Conservation (phyloP, 1,140 invertebrate species). For the Sesamia nonagrioides region DNA sequence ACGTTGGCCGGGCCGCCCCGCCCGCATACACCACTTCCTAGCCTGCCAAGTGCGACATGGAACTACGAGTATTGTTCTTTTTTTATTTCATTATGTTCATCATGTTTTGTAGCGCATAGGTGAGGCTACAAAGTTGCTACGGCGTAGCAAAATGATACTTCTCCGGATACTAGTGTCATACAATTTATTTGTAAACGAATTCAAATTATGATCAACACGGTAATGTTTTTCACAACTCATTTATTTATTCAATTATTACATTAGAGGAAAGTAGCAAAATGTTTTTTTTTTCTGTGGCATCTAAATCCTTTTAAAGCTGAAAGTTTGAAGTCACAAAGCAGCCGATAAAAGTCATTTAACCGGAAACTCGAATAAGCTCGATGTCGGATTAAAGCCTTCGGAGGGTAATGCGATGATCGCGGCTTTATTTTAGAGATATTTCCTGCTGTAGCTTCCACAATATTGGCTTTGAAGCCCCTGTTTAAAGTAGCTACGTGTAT, state of each 20-base stretch:
- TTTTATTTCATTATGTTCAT: not conserved
- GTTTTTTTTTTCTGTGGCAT: not conserved
- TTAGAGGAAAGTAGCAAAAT: not conserved
- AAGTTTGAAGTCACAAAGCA: conserved; percentile 45
- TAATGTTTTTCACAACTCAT: too few species aligned
- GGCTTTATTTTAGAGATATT: conserved; percentile 39
- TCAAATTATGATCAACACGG: not conserved
- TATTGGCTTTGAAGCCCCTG: conserved; percentile 9
- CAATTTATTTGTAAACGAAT: not conserved
- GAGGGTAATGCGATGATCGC: conserved; percentile 44
- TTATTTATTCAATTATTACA: not conserved
- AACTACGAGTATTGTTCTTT: conserved; percentile 46
- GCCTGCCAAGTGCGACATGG: conserved; percentile 52
- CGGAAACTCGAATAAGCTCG: conserved; percentile 63
- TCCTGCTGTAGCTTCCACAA: conserved; percentile 10
- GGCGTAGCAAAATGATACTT: not conserved
- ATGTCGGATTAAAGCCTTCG: conserved; percentile 50
- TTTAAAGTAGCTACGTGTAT: not conserved
- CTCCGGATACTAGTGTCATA: not conserved
- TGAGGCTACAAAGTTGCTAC: not conserved
- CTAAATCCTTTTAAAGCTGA: conserved; percentile 31
- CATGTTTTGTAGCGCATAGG: not conserved
- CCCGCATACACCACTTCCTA: conserved; percentile 63
- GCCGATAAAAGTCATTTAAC: conserved; percentile 60
- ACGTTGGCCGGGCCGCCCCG: conserved; percentile 60